Evolutionary conservation across 2,797 vertebrate species (phyloP).

Genomic region (Aeoliscus strigatus): DNA sequence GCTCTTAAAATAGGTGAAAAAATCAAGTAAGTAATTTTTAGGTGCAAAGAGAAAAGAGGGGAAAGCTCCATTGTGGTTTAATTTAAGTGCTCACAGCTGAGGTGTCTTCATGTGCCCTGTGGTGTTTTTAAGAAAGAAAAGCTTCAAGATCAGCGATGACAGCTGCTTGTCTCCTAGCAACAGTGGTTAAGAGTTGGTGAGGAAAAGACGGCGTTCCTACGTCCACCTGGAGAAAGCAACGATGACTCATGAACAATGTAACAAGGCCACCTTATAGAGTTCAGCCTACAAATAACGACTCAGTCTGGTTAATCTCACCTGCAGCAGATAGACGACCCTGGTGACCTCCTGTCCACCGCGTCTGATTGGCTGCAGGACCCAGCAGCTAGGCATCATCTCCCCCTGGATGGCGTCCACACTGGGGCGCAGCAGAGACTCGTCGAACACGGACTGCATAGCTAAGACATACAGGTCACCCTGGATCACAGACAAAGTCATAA

Average conservation of each 20-base stretch:
- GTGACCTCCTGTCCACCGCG: constrained; percentile 78
- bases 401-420: constrained; percentile 82
- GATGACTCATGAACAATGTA: not conserved
- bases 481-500: not conserved
- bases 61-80: constrained; percentile 23
- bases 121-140: constrained; percentile 71
- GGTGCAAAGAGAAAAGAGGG: constrained; percentile 65
- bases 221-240: constrained; percentile 78
- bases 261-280: no score
- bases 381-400: constrained; percentile 93
- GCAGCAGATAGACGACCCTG: constrained; percentile 85
- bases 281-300: not conserved
- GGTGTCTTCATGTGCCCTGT: constrained; percentile 16
- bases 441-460: constrained; percentile 91
- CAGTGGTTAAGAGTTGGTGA: constrained; percentile 70
- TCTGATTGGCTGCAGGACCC: constrained; percentile 85
- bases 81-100: constrained; percentile 57
- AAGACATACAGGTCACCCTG: constrained; percentile 83
- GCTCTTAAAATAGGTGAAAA: constrained; percentile 37
- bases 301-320: constrained; percentile 73
- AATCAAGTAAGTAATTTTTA: constrained; percentile 53
- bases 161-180: constrained; percentile 82
- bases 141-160: constrained; percentile 84
- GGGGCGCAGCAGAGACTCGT: constrained; percentile 87
- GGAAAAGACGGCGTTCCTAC: constrained; percentile 86